These are phyloP conservation scores for Marmota flaviventris DNA, from an alignment of 2,113 vertebrate species.

Conservation along the genomic window DNA sequence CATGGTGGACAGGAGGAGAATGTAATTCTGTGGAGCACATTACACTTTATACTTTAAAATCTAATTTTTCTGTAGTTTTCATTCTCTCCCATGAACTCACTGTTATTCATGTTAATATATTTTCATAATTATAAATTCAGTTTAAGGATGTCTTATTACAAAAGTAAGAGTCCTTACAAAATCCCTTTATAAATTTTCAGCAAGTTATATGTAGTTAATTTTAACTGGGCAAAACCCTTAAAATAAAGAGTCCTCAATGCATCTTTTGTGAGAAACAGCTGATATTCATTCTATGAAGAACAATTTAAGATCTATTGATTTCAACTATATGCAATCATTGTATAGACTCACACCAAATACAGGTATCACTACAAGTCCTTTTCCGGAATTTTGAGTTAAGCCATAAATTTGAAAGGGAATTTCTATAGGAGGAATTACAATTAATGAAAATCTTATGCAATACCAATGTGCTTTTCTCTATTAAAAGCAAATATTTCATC, in stretches of 20 bases:
- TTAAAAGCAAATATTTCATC: slow-evolving; percentile 57
- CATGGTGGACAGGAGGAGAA: neutral
- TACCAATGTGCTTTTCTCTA: neutral
- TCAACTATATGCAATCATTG: neutral
- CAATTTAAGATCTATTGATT: neutral
- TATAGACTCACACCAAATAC: neutral
- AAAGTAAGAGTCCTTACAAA: neutral
- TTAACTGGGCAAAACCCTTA: neutral
- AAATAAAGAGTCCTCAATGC: neutral
- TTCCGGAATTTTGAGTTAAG: neutral
- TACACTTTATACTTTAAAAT: neutral
- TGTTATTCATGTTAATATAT: slow-evolving; percentile 33
- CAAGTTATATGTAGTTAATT: neutral
- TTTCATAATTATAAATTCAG: slow-evolving; percentile 4
- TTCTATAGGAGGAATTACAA: slow-evolving; percentile 19
- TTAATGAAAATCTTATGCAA: neutral
- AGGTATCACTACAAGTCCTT: neutral
- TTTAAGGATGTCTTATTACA: neutral
- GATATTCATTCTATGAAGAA: neutral
- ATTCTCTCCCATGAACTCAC: neutral
- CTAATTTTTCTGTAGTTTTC: slow-evolving; percentile 9
- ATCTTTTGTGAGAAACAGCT: neutral
- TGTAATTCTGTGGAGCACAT: neutral
- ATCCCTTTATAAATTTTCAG: slow-evolving; percentile 5
- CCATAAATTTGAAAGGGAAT: slow-evolving; percentile 15